Conservation (phyloP, 1,140 invertebrate species). For the Sinonovacula constricta region DNA sequence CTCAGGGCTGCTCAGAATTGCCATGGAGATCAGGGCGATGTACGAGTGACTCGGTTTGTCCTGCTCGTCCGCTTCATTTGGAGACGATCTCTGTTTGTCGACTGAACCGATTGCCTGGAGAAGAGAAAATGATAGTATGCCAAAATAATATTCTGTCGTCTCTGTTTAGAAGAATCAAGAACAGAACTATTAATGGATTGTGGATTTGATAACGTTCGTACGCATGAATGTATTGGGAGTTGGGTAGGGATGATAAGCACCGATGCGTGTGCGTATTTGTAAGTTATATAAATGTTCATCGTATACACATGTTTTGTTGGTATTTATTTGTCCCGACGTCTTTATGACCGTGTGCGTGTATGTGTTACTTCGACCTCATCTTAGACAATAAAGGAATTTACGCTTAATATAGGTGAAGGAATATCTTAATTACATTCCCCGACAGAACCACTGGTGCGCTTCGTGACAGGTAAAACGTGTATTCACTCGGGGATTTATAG, state of each 20-base stretch:
- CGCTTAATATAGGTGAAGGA: too few species aligned
- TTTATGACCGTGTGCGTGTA: too few species aligned
- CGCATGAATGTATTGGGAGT: not conserved
- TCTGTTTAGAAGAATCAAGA: not conserved
- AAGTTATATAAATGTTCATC: too few species aligned
- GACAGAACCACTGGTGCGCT: too few species aligned
- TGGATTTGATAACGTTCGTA: not conserved
- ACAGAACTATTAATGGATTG: not conserved
- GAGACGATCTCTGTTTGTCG: not conserved
- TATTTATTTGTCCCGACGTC: too few species aligned
- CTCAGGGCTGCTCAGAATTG: constrained; percentile 83
- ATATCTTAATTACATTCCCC: too few species aligned
- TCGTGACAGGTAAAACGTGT: too few species aligned
- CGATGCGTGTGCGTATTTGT: not conserved
- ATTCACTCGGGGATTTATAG: too few species aligned
- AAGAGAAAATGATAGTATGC: not conserved
- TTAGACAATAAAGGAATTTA: too few species aligned
- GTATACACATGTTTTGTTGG: too few species aligned
- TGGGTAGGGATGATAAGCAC: not conserved
- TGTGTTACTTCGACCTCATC: too few species aligned
- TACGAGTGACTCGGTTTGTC: constrained; percentile 83
- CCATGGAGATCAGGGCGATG: constrained; percentile 85
- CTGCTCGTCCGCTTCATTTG: constrained; percentile 59
- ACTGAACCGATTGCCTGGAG: not conserved
- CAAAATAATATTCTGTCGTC: not conserved